Percentiles rank a stretch among this genome's conserved stretches.
Conservation (phyloP, 2,888 invertebrate species). For the Tetragnatha montana region DNA sequence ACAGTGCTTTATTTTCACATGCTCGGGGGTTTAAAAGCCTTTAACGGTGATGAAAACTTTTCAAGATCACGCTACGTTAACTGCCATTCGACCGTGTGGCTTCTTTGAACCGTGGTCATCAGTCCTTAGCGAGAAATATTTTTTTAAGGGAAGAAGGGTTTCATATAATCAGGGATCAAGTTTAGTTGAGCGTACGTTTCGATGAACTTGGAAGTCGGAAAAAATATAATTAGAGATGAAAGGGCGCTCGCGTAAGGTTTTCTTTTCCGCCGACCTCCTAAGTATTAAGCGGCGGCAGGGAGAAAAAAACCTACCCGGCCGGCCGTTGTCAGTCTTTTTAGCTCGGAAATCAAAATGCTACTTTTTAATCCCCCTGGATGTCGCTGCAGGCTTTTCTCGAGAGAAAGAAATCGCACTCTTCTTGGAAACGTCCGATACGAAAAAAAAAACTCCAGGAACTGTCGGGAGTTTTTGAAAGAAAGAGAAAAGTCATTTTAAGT, state of each 20-base stretch:
- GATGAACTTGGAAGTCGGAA: neutral
- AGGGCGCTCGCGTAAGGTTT: neutral
- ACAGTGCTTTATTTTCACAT: too few relatives aligned
- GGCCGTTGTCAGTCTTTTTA: slow-evolving; percentile 16
- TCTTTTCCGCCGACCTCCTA: neutral
- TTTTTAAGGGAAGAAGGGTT: neutral
- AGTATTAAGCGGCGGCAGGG: neutral
- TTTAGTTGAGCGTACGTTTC: neutral
- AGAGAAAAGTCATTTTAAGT: slow-evolving; percentile 56
- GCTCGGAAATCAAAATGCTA: slow-evolving; percentile 11
- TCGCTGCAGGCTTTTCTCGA: slow-evolving; percentile 40
- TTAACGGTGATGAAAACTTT: too few relatives aligned
- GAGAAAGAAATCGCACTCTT: slow-evolving; percentile 37
- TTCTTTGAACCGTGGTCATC: neutral
- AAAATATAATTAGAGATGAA: neutral
- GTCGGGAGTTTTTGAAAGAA: slow-evolving; percentile 41
- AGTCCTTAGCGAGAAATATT: neutral
- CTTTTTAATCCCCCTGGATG: neutral
- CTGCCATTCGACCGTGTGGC: too few relatives aligned
- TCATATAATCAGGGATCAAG: neutral
- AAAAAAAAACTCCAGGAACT: slow-evolving; percentile 36
- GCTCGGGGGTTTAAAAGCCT: too few relatives aligned
- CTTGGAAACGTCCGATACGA: slow-evolving; percentile 54
- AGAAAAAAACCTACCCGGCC: slow-evolving; percentile 5
- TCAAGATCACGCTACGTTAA: too few relatives aligned